Evolutionary conservation across 2,113 vertebrate genomes (phyloP), one percentile per base, ranked within the genome.

Genomic region (Pimephales promelas): DNA sequence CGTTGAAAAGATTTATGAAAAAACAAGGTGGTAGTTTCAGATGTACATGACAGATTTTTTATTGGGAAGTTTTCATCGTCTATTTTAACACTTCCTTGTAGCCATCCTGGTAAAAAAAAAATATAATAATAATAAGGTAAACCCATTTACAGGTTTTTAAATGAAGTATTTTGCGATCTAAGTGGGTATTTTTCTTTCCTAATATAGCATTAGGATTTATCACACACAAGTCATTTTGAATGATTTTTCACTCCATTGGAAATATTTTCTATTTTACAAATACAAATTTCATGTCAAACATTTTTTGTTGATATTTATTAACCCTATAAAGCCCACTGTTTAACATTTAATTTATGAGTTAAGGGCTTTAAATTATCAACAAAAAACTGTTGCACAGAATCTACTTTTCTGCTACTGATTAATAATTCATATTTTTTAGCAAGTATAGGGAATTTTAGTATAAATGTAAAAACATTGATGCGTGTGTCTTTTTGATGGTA

Each of bases 1-100:
- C 64, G 2, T 22, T 78, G 18, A 59, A 79, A 68, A 16, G 57
- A 45, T 62, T 28, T 45, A 79, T 79, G 57, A 79, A 26, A 16
- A 26, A 79, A 43, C 10, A 76, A 76, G 28, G 18, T 40, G 18
- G 66, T 47, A 16, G 70, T 26, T 9, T 72, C 40, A 45, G 43
- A 72, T 45, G 36, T 24, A 24, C 22, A 14, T 52, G 45, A 49
- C 71, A 74, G 22, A 73, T 49, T n/a, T 64, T 49, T 45, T 73
- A 73, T 49, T 24, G 24, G 71, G 71, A 28, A 45, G 24, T 45
- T 71, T 24, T 71, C 36, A 24, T 14, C 8, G 68, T 4, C 0
- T 10, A 68, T 71, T 43, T 24, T 14, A 71, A 45, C 10, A 36
- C 36, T 71, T 71, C 36, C 36, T 24, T 71, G 36, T 45, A 45